Conservation (phyloP, 2,113 vertebrate species). For the Syngnathus scovelli region DNA sequence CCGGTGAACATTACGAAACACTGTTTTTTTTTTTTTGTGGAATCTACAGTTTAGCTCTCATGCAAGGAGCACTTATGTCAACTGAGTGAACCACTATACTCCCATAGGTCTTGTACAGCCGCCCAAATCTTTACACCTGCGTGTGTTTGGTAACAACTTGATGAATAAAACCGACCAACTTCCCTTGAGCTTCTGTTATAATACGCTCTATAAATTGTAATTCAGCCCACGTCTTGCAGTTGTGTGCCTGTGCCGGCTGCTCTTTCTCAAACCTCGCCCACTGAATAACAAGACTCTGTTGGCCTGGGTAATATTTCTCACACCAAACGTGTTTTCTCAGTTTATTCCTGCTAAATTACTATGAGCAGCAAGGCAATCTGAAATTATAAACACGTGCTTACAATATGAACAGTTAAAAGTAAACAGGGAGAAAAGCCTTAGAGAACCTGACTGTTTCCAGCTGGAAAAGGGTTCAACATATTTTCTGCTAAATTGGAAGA, state of each 20-base stretch:
- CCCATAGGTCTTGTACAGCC: not conserved
- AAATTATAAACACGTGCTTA: conserved; percentile 75
- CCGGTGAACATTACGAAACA: not conserved
- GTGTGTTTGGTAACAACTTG: conserved; percentile 24
- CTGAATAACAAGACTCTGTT: conserved; percentile 48
- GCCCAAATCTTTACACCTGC: conserved; percentile 34
- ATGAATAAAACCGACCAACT: conserved; percentile 39
- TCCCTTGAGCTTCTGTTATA: conserved; percentile 39
- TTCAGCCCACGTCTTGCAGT: conserved; percentile 36
- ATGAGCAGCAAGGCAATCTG: conserved; percentile 60
- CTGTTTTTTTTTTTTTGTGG: not conserved
- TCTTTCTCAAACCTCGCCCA: conserved; percentile 43
- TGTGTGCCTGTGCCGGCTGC: conserved; percentile 36
- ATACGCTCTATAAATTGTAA: conserved; percentile 36
- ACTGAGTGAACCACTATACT: not conserved
- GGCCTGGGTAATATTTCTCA: conserved; percentile 56
- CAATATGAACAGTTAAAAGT: conserved; percentile 68
- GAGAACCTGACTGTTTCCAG: conserved; percentile 70
- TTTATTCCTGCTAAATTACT: conserved; percentile 68
- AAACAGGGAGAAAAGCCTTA: conserved; percentile 49
- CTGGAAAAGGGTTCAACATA: conserved; percentile 67
- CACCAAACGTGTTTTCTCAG: conserved; percentile 67
- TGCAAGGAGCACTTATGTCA: not conserved
- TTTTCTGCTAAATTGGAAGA: conserved; percentile 70
- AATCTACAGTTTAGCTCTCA: not conserved